Base-by-base conservation (phyloP, 2,113 vertebrate species). In the Chauna torquata region DNA sequence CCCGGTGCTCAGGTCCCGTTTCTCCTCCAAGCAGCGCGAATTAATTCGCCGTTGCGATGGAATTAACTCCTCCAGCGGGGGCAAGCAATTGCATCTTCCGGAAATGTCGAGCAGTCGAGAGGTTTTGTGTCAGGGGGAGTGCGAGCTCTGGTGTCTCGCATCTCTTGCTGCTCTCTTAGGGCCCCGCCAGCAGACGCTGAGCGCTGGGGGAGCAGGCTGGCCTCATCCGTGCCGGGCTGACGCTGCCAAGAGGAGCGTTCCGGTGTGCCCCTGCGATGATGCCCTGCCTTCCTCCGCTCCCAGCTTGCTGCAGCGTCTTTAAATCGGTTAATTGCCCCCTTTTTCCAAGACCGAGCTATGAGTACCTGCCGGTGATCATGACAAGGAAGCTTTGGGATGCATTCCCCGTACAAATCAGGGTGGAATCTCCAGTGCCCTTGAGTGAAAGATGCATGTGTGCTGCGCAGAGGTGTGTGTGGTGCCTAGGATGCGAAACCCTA, bases 301-400 rank as follows among this genome's bases (percentile, higher is more conserved):
- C 40, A 38, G 47, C 65, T 57, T 47, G 50, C 38, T 25, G 15
- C 69, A 83, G 71, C 64, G 64, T n/a, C 40, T 36, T 9, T 40
- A 80, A 81, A 66, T 59, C 68, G 57, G 68, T 32, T 36, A 61
- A 62, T 5, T 74, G 28, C 25, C 27, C 65, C 36, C 32, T 72
- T 96, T 61, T 64, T 52, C 71, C 74, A 42, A 38, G 69, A 34
- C 62, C 34, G 77, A 92, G 42, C 66, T 91, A 55, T 92, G 36
- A 93, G 61, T 76, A 47, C 57, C 65, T 82, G 55, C 86, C 16
- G 24, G 98, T 98, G 98, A 98, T 98, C 98, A 98, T 96, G 86
- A 97, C 74, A 89, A 98, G 98, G 98, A 98, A 98, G 98, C 98
- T 98, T 98, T 75, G 96, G 97, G 95, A 96, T 94, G 87, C 49